Conservation (phyloP, 2,888 invertebrate species). For the Metopia argyrocephala region DNA sequence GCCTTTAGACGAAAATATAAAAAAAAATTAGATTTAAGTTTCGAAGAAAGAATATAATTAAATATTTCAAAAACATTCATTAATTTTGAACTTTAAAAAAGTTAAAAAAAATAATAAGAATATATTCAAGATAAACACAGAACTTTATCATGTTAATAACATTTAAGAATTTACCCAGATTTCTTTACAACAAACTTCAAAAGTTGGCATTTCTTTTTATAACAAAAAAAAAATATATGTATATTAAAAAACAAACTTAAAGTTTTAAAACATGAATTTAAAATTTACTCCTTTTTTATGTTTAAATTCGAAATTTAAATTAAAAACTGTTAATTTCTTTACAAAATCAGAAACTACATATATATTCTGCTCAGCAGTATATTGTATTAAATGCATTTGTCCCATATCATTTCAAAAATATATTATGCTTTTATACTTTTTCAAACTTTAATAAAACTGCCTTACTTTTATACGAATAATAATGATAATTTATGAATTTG, state of each 20-base stretch:
- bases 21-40: conserved; percentile 40
- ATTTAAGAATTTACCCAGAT: background rate
- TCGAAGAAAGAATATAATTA: conserved; percentile 12
- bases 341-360: background rate
- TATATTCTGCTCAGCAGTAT: conserved; percentile 20
- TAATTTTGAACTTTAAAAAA: conserved; percentile 33
- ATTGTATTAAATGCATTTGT: background rate
- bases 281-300: no score
- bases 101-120: conserved; percentile 16
- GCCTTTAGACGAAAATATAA: conserved; percentile 52
- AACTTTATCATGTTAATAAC: background rate
- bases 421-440: background rate
- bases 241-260: conserved; percentile 2
- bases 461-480: background rate
- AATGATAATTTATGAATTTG: background rate
- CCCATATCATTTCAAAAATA: background rate
- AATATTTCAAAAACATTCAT: background rate
- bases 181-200: conserved; percentile 4
- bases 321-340: conserved; percentile 14
- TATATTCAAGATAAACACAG: background rate
- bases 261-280: conserved; percentile 29
- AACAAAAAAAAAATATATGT: background rate
- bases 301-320: conserved; percentile 47
- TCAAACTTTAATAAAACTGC: no score
- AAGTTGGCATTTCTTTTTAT: conserved; percentile 17